Base-by-base conservation (phyloP, 2,113 vertebrate genomes). In the Spilogale gracilis region DNA sequence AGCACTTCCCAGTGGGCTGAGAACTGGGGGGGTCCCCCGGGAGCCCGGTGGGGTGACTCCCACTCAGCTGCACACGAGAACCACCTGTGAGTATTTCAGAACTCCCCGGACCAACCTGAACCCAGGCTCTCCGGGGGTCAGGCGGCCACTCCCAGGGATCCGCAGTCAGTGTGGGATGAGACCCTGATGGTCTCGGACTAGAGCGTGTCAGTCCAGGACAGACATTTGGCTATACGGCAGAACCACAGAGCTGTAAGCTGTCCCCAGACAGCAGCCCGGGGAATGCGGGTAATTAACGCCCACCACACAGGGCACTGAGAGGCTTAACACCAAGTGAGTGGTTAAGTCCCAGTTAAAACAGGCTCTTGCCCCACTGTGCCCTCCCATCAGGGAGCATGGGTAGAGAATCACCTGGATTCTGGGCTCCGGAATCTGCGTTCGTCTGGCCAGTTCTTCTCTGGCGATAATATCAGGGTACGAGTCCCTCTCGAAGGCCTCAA, bases 341-440 rank as follows among this genome's bases (percentile, higher is more conserved):
- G 61, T 81, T 8, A 81, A 81, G 76, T n/a, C 17, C 27, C n/a
- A 20, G 11, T 73, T 56, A 48, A 45, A 54, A 54, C 82, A 25
- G 18, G 3, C 52, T n/a, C 79, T 38, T 10, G 17, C 30, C 38
- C 13, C 21, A 71, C 43, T 52, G 21, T 30, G 1, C 52, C 90
- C 54, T n/a, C 65, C 56, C 17, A 1, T 5, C 9, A 54, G 32
- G 50, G 38, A 73, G 27, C 50, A 14, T 14, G 1, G 23, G 50
- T 52, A 38, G 3, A 32, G 7, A 25, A 30, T 78, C 48, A 96
- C 95, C 95, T 90, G 95, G 69, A 96, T 90, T 50, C 71, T 58
- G 3, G 91, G 8, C 80, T 96, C 91, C n/a, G 86, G 50, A n/a
- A 93, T 20, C 60, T 90, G n/a, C 69, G 56, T 90, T 43, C 2